phyloP scores from a whole-genome alignment of 1,140 invertebrate genomes.

The Drosophila repletoides region DNA sequence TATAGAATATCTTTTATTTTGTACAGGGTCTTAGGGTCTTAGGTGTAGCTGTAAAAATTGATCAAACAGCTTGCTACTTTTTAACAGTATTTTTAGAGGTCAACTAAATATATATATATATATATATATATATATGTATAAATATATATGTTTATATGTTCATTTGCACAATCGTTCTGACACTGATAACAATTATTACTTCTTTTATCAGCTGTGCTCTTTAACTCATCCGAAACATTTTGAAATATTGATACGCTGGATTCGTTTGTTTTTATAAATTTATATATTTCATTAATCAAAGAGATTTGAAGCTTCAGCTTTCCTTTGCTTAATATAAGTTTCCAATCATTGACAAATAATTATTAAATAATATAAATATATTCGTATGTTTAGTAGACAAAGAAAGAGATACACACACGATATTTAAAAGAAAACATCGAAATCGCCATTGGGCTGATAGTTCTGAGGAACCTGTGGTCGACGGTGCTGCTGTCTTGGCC shows the following conservation, averaged over 20 bases:
- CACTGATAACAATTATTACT: too few species aligned
- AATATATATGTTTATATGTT: too few species aligned
- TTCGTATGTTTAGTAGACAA: conserved; percentile 36
- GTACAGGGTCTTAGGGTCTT: too few species aligned
- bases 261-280: conserved; percentile 27
- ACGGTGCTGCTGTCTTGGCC: conserved; percentile 58
- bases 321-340: conserved; percentile 19
- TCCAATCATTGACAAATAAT: conserved; percentile 61
- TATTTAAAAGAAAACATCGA: conserved; percentile 80
- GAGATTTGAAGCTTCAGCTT: conserved; percentile 8
- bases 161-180: too few species aligned
- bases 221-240: too few species aligned
- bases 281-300: conserved; percentile 60
- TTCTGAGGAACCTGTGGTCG: conserved; percentile 50
- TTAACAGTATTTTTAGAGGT: too few species aligned
- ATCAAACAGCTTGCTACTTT: too few species aligned
- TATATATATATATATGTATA: too few species aligned
- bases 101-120: too few species aligned
- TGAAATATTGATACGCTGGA: background rate
- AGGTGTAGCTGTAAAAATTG: too few species aligned
- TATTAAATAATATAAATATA: conserved; percentile 73
- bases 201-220: too few species aligned
- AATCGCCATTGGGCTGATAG: conserved; percentile 60
- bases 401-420: conserved; percentile 31
- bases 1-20: too few species aligned